phyloP scores from a whole-genome alignment of 2,113 vertebrate species.

The Pterocles orientalis region DNA sequence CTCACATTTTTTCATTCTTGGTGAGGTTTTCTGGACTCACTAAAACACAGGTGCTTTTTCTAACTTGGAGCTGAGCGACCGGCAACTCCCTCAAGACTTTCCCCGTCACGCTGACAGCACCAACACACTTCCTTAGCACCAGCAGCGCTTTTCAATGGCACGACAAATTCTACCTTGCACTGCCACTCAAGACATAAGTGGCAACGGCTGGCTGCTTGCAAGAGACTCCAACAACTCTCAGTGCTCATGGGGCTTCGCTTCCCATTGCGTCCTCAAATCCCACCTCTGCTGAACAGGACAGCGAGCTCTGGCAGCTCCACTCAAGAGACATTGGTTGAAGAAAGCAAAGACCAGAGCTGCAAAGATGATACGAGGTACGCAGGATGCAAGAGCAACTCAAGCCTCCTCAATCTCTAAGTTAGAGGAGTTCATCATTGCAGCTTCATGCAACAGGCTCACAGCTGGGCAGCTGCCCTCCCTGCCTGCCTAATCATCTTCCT shows the following conservation, averaged over 20 bases:
- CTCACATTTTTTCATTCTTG: not conserved
- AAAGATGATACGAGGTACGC: not conserved
- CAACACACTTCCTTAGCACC: not conserved
- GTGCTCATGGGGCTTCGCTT: accelerated
- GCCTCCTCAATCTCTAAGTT: not conserved
- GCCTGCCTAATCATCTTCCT: not conserved
- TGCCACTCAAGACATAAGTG: not conserved
- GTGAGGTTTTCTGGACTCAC: not conserved
- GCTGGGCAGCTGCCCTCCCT: not conserved
- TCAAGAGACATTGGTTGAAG: not conserved
- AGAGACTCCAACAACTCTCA: not conserved
- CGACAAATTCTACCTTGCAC: not conserved
- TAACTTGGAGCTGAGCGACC: not conserved
- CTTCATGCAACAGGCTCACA: not conserved
- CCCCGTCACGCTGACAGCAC: accelerated
- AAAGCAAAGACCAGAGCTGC: not conserved
- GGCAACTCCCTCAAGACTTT: not conserved
- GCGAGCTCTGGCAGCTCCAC: not conserved
- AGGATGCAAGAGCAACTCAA: not conserved
- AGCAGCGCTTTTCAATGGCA: not conserved
- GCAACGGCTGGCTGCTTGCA: accelerated
- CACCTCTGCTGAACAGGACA: too few relatives aligned
- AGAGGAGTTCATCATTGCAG: not conserved
- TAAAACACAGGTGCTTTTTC: not conserved
- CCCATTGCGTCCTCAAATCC: not conserved